phyloP scores from a whole-genome alignment of 1,140 invertebrate genomes.

The Scaptomyza montana region DNA sequence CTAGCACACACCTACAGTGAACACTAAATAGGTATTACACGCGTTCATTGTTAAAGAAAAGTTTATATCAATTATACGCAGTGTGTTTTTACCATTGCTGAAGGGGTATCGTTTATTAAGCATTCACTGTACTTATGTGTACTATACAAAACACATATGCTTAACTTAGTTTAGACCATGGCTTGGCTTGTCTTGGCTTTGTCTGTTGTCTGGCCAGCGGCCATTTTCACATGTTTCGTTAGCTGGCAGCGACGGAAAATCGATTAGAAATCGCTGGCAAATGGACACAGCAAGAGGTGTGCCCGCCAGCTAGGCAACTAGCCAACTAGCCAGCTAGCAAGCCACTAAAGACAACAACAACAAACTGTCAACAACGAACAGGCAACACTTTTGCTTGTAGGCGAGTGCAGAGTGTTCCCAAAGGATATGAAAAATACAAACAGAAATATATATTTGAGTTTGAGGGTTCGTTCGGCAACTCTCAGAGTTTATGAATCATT shows the following conservation, averaged over 20 bases:
- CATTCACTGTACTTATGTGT: not conserved
- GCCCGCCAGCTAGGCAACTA: slow-evolving; percentile 41
- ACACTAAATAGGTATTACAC: too few relatives aligned
- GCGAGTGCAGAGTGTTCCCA: slow-evolving; percentile 13
- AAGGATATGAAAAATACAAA: slow-evolving; percentile 33
- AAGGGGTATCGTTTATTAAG: too few relatives aligned
- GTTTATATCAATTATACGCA: too few relatives aligned
- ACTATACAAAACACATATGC: not conserved
- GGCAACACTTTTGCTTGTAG: slow-evolving; percentile 15
- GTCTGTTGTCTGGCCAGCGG: slow-evolving; percentile 28
- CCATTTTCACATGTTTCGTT: slow-evolving; percentile 53
- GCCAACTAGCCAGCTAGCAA: slow-evolving; percentile 24
- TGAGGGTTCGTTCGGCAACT: slow-evolving; percentile 5
- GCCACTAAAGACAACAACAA: slow-evolving; percentile 37
- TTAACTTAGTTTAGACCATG: slow-evolving; percentile 28
- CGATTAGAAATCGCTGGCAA: slow-evolving; percentile 80
- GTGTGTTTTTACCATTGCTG: too few relatives aligned
- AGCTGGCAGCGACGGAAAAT: slow-evolving; percentile 64
- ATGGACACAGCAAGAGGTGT: slow-evolving; percentile 77
- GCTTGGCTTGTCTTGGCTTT: not conserved
- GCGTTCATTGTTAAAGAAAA: too few relatives aligned
- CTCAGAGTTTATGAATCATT: slow-evolving; percentile 24
- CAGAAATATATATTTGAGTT: slow-evolving; percentile 15
- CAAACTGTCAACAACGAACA: not conserved
- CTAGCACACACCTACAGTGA: too few relatives aligned